Conservation (phyloP, 92 coral and sea anemone species). For the Porites divaricata region DNA sequence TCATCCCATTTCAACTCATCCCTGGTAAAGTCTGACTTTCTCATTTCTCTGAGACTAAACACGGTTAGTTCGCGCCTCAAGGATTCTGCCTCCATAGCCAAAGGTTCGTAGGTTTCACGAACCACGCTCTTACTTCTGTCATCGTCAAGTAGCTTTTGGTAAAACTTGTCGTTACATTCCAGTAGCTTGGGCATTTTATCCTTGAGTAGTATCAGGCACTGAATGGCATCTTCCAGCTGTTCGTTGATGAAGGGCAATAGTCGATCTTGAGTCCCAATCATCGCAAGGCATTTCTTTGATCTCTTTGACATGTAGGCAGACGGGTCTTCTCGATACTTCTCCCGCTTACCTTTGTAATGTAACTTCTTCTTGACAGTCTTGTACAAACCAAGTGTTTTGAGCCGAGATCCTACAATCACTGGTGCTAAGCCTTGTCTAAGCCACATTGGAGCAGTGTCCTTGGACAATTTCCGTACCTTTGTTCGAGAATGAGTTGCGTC, state of each 20-base stretch:
- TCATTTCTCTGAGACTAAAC: neutral
- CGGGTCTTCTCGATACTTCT: neutral
- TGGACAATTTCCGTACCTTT: neutral
- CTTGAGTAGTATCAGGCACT: neutral
- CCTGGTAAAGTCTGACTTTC: conserved; percentile 17
- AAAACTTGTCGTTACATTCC: conserved; percentile 3
- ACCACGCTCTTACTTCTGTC: neutral
- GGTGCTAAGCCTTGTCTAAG: conserved; percentile 31
- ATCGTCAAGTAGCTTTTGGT: neutral
- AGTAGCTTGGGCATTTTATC: conserved; percentile 7
- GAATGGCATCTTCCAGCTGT: conserved; percentile 15
- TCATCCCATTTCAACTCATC: conserved; percentile 5
- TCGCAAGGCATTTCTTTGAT: conserved; percentile 1
- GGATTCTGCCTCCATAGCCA: neutral
- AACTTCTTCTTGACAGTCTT: neutral
- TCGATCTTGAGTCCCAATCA: neutral
- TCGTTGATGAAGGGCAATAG: conserved; percentile 11
- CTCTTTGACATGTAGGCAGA: neutral
- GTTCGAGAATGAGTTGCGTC: neutral
- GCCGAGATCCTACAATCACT: conserved; percentile 8
- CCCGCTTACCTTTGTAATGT: neutral
- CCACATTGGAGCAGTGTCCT: neutral
- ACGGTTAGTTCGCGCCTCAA: neutral
- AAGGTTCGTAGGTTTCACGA: neutral
- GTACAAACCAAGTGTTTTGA: neutral